Evolutionary conservation across 2,797 vertebrate species (phyloP).

Genomic region (Catamblyrhynchus diadema): DNA sequence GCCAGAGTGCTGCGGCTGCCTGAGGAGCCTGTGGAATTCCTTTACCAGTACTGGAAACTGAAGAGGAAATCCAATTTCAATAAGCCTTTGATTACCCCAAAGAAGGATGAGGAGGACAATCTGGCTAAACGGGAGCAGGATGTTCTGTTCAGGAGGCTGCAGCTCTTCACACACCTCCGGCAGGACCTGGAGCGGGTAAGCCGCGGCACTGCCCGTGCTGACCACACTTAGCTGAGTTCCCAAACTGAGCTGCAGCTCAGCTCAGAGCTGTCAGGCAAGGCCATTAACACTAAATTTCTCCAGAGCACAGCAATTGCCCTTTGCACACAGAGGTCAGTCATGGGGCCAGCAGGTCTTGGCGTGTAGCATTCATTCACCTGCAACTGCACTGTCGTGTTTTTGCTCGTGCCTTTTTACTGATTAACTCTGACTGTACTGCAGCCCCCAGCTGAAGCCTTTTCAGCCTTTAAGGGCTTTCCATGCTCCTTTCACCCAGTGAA

Average conservation of each 20-base stretch:
- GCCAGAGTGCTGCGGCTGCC: slow-evolving; percentile 80
- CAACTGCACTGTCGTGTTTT: rapidly evolving
- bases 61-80: slow-evolving; percentile 95
- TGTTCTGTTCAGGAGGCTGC: slow-evolving; percentile 89
- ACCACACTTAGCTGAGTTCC: not conserved
- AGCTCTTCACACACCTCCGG: slow-evolving; percentile 95
- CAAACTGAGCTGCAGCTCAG: rapidly evolving
- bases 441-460: not conserved
- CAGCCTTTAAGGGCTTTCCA: not conserved
- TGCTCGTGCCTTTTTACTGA: not conserved
- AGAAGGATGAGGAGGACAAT: slow-evolving; percentile 96
- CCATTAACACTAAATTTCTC: not conserved
- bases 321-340: not conserved
- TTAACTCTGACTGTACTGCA: not conserved
- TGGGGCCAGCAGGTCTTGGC: not conserved
- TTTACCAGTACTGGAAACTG: slow-evolving; percentile 97
- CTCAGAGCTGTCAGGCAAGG: not conserved
- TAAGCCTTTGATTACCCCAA: slow-evolving; percentile 93
- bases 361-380: not conserved
- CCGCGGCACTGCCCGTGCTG: not conserved
- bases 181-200: slow-evolving; percentile 98
- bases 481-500: not conserved
- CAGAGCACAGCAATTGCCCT: not conserved
- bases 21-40: slow-evolving; percentile 85
- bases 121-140: slow-evolving; percentile 93